phyloP scores from a whole-genome alignment of 2,797 vertebrate genomes.

The Enteromius radiatus region DNA sequence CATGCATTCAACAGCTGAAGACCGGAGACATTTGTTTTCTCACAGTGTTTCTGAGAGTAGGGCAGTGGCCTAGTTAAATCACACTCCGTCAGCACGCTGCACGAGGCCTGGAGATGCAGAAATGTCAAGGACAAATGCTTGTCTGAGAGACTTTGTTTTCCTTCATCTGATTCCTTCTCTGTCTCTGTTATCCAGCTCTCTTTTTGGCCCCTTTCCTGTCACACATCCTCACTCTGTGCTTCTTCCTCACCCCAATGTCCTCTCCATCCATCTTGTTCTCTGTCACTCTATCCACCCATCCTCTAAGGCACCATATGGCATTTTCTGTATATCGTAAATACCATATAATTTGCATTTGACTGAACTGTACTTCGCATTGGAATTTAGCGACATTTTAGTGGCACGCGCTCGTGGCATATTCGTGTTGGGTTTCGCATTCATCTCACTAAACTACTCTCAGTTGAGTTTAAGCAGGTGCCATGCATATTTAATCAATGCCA shows the following conservation, averaged over 20 bases:
- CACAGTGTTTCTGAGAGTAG: conserved; percentile 55
- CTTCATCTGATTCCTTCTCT: conserved; percentile 28
- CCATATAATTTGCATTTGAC: not conserved
- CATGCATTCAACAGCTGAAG: conserved; percentile 4
- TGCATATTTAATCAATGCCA: not conserved
- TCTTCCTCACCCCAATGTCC: not conserved
- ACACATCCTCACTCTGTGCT: not conserved
- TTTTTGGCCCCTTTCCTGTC: conserved; percentile 12
- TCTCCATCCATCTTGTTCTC: conserved; percentile 19
- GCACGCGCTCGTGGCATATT: not conserved
- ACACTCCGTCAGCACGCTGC: conserved; percentile 65
- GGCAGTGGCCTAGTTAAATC: conserved; percentile 72
- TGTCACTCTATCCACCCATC: conserved; percentile 3
- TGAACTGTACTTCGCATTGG: not conserved
- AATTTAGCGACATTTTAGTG: not conserved
- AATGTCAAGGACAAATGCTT: conserved; percentile 67
- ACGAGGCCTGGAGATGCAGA: conserved; percentile 64
- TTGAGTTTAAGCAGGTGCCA: not conserved
- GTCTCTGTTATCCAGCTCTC: not conserved
- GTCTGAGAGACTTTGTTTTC: conserved; percentile 30
- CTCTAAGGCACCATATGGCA: conserved; percentile 36
- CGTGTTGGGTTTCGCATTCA: not conserved
- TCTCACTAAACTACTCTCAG: not conserved
- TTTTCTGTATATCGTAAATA: conserved; percentile 4
- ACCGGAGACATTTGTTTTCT: not conserved